These are phyloP conservation scores for Mus spicilegus DNA, from an alignment of 2,113 vertebrate genomes.

Conservation along the genomic window DNA sequence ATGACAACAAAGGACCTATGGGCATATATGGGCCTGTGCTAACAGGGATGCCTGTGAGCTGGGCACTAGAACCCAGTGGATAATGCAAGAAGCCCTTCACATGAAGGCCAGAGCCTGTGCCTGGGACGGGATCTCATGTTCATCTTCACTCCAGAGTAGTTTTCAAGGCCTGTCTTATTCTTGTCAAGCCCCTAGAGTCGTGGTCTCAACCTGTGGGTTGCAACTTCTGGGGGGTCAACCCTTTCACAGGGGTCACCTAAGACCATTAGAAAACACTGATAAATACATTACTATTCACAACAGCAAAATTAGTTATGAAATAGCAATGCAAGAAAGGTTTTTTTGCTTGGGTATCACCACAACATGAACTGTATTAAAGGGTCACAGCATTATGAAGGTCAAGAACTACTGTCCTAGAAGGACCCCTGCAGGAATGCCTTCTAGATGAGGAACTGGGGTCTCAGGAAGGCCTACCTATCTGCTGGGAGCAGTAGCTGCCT, in stretches of 20 bases:
- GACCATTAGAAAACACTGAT: background rate
- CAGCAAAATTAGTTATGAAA: background rate
- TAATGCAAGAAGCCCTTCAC: rapidly evolving
- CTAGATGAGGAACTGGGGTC: background rate
- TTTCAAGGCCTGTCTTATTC: background rate
- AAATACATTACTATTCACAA: background rate
- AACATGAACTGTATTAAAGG: background rate
- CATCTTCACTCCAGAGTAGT: background rate
- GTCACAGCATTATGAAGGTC: background rate
- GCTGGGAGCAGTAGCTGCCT: background rate
- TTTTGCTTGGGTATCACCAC: background rate
- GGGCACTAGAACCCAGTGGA: background rate
- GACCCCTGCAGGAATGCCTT: background rate
- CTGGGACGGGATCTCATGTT: rapidly evolving
- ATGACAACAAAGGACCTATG: too few relatives aligned
- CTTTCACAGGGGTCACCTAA: background rate
- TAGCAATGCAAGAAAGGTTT: background rate
- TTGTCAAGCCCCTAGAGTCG: background rate
- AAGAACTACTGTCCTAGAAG: background rate
- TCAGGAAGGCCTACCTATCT: background rate
- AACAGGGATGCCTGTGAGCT: background rate
- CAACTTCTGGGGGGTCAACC: background rate
- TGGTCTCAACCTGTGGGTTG: background rate
- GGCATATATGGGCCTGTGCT: rapidly evolving
- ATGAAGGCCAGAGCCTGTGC: rapidly evolving